Evolutionary conservation across 2,888 invertebrate species (phyloP), one percentile per base, ranked within the genome.

Genomic region (Macrophya annulata): DNA sequence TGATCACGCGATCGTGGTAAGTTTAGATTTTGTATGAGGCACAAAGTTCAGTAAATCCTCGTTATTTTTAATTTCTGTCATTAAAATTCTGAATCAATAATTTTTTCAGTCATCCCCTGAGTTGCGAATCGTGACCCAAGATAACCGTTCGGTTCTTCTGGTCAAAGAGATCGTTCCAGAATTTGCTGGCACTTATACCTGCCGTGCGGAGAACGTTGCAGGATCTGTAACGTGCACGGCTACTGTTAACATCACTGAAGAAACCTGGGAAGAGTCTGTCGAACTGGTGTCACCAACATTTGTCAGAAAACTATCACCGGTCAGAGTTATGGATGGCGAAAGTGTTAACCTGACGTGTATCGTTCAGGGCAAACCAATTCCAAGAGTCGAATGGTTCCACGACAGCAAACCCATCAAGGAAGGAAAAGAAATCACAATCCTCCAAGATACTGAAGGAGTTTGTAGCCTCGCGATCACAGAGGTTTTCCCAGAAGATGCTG

Each of bases 401-500:
- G 96, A 97, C 90, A 95, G 95, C 25, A 94, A 95, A 89, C 95
- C 95, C 81, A 95, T 98, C 86, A 94, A 95, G 89, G 97, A 97
- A 94, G 97, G 96, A 79, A 96, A 97, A 94, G 97, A 97, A 92
- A 96, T 97, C 84, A 95, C 95, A 17, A 95, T 97, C 84, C 95
- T 95, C 62, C 97, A 97, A 93, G 96, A 97, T 90, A 95, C 95
- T 87, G 96, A 97, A 90, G 98, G 98, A 87, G 94, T 96, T 86
- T 98, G 98, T 91, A 96, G 96, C 92, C 94, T 99, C 88, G 95
- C 96, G 87, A 97, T 98, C 89, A 95, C 96, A 87, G 98, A 98
- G 95, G 98, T 98, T 83, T 98, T 98, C 91, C 97, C 98, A 17
- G 98, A 98, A 95, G 97, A 98, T 95, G 96, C 97, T 90, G 98